Evolutionary conservation across 2,113 vertebrate species (phyloP).

Genomic region (Vulpes vulpes): DNA sequence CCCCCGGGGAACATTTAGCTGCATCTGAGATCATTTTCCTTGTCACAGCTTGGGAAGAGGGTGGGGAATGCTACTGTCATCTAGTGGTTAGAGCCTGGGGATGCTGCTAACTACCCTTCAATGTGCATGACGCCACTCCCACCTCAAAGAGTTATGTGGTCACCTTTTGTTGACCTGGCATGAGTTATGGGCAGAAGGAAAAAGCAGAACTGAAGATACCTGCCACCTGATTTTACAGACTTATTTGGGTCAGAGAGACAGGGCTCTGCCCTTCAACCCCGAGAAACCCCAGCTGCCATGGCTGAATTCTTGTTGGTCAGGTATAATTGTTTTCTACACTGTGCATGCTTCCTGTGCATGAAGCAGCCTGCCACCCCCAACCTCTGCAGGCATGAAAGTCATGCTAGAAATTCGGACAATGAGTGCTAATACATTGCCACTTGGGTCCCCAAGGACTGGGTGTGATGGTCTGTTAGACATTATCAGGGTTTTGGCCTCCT

Average conservation of each 20-base stretch:
- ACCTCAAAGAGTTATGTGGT: background rate
- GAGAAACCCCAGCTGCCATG: rapidly evolving
- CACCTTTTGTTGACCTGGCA: background rate
- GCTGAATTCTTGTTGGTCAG: background rate
- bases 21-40: background rate
- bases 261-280: background rate
- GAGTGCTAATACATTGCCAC: background rate
- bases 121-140: background rate
- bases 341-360: background rate
- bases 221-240: background rate
- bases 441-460: slow-evolving; percentile 49
- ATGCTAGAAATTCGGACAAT: background rate
- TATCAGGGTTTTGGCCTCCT: slow-evolving; percentile 40
- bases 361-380: background rate
- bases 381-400: slow-evolving; percentile 26
- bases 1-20: background rate
- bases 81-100: background rate
- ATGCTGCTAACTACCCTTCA: background rate
- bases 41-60: background rate
- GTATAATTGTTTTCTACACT: background rate
- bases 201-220: background rate
- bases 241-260: background rate
- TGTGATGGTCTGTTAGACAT: slow-evolving; percentile 14
- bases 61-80: background rate
- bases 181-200: background rate